phyloP scores from a whole-genome alignment of 2,113 vertebrate genomes.

The Atractosteus spatula region DNA sequence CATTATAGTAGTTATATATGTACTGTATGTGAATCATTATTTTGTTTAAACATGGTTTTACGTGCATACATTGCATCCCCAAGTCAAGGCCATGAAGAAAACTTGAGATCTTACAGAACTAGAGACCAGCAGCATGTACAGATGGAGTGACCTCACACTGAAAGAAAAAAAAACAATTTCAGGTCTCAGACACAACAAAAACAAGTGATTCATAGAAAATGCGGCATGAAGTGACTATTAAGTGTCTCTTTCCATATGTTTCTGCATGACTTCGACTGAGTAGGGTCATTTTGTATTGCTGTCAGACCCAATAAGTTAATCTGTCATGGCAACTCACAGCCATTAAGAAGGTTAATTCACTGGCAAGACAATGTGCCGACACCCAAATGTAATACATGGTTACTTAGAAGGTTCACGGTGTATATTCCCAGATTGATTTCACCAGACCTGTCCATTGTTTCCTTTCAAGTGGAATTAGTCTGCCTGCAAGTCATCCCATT shows the following conservation, averaged over 20 bases:
- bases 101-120: no score
- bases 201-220: constrained; percentile 24
- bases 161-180: constrained; percentile 3
- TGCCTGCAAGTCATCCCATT: no score
- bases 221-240: constrained; percentile 38
- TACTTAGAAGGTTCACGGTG: constrained; percentile 16
- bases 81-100: no score
- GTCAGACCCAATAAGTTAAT: constrained; percentile 43
- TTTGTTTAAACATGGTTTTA: no score
- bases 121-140: no score
- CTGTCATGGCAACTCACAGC: constrained; percentile 47
- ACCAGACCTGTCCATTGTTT: no score
- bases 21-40: no score
- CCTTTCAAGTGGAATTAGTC: no score
- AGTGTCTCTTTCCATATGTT: constrained; percentile 57
- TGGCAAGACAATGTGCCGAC: constrained; percentile 32
- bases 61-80: no score
- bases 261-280: constrained; percentile 43
- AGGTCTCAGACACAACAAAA: constrained; percentile 1
- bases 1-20: no score
- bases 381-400: constrained; percentile 27
- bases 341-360: constrained; percentile 47
- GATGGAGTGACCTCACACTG: neutral
- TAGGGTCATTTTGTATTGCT: constrained; percentile 39
- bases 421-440: neutral